Conservation (phyloP, 2,113 vertebrate species). For the Coptodon bakossiorum region DNA sequence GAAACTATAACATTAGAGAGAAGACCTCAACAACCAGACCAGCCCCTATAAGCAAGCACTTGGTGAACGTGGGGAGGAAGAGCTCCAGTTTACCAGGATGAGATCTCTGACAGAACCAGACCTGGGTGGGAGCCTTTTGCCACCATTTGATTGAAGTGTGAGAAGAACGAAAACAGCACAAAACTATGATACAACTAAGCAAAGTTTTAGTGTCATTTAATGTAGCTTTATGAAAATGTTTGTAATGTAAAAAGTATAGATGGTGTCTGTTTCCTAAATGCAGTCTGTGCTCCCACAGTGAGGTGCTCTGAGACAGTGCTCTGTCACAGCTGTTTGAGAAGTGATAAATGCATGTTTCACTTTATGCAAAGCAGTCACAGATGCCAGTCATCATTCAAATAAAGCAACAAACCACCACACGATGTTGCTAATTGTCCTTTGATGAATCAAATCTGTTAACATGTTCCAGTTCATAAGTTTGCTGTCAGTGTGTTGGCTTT, state of each 20-base stretch:
- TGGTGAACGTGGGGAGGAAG: not conserved
- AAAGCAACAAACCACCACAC: not conserved
- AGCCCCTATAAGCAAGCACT: not conserved
- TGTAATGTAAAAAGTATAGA: not conserved
- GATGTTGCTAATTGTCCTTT: no score
- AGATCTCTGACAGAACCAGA: not conserved
- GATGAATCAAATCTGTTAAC: not conserved
- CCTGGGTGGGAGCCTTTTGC: not conserved
- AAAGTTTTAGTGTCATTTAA: not conserved
- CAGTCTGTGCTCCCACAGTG: not conserved
- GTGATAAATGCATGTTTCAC: not conserved
- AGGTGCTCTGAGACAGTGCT: not conserved
- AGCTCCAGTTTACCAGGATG: not conserved
- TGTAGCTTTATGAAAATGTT: not conserved
- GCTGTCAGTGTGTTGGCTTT: accelerated
- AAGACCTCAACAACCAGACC: not conserved
- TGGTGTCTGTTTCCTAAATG: not conserved
- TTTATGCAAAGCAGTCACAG: not conserved
- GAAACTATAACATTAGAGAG: not conserved
- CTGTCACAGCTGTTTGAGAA: not conserved
- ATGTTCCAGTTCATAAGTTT: not conserved
- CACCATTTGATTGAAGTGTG: not conserved
- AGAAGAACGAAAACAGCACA: not conserved
- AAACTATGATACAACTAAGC: not conserved
- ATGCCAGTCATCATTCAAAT: not conserved